Conservation (phyloP, 2,113 vertebrate genomes). For the Protobothrops flavoviridis region DNA sequence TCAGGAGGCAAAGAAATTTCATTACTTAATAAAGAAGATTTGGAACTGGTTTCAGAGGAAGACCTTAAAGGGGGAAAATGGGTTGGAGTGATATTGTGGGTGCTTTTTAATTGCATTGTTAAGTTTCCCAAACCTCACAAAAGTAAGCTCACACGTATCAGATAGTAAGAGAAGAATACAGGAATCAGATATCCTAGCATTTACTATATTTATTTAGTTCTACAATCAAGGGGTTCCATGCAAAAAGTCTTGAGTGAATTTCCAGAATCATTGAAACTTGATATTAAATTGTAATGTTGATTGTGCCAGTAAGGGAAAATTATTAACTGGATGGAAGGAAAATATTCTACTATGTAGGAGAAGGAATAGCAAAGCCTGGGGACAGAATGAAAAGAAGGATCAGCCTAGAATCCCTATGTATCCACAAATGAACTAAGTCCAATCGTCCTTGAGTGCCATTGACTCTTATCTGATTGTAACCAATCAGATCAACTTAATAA, state of each 20-base stretch:
- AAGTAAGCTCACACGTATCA: neutral
- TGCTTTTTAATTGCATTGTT: neutral
- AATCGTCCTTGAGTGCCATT: neutral
- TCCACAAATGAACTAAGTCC: neutral
- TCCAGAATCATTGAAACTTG: neutral
- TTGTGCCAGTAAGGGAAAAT: neutral
- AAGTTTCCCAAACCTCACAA: neutral
- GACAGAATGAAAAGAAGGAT: neutral
- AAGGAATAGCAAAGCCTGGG: neutral
- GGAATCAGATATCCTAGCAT: neutral
- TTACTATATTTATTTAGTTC: neutral
- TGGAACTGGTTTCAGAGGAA: neutral
- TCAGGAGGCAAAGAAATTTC: neutral
- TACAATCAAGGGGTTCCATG: neutral
- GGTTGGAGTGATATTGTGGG: neutral
- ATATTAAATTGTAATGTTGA: neutral
- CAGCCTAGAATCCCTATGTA: neutral
- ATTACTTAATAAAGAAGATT: neutral
- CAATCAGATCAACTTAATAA: too few species aligned
- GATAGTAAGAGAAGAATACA: neutral
- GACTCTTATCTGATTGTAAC: neutral
- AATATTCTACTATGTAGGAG: neutral
- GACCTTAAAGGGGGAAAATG: neutral
- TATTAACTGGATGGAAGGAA: neutral
- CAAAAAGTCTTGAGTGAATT: neutral